A percentile compares a stretch with the other conserved stretches of the same genome.
phyloP scores from a whole-genome alignment of 2,888 invertebrate species.

The Vanessa cardui region DNA sequence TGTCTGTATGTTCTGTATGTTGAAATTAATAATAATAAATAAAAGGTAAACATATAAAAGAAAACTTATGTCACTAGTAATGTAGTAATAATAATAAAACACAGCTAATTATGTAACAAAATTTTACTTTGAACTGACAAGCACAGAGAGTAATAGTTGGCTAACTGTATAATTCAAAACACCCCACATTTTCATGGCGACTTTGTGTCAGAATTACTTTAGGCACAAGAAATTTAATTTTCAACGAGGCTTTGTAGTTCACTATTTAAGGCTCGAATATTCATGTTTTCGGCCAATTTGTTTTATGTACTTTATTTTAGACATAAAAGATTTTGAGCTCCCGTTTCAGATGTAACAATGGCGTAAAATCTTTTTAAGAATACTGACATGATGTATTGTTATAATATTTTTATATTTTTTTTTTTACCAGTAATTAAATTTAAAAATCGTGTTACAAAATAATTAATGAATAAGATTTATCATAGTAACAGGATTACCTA shows the following conservation, averaged over 20 bases:
- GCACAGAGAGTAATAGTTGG: conserved; percentile 20
- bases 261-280: conserved; percentile 33
- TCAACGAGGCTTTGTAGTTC: conserved; percentile 34
- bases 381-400: background rate
- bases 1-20: no score
- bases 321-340: conserved; percentile 17
- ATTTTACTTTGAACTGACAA: conserved; percentile 6
- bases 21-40: no score
- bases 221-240: conserved; percentile 48
- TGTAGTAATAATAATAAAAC: no score
- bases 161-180: conserved; percentile 51
- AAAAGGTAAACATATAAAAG: no score
- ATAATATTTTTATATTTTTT: background rate
- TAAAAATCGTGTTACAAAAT: no score
- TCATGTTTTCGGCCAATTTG: conserved; percentile 31
- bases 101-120: no score
- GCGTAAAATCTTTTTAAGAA: conserved; percentile 9
- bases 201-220: conserved; percentile 40
- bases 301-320: conserved; percentile 17
- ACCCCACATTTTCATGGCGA: conserved; percentile 46
- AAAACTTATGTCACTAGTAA: no score
- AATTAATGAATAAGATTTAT: no score
- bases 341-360: conserved; percentile 7
- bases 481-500: no score
- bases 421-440: background rate